phyloP scores from a whole-genome alignment of 2,797 vertebrate genomes.

The Enoplosus armatus region DNA sequence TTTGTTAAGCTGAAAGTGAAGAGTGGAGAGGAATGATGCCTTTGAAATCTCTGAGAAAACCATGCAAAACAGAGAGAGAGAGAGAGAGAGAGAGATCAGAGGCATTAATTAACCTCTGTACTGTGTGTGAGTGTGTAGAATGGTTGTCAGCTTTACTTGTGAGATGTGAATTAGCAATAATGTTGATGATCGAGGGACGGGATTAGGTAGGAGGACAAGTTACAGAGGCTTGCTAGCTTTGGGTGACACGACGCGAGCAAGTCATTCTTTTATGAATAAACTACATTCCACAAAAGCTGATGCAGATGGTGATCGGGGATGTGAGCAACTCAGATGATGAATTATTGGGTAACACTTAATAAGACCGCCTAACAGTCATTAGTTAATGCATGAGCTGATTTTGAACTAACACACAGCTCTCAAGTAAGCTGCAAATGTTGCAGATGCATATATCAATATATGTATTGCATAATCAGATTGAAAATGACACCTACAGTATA shows the following conservation, averaged over 20 bases:
- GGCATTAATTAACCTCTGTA: constrained; percentile 67
- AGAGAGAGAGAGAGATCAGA: constrained; percentile 19
- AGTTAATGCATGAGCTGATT: constrained; percentile 47
- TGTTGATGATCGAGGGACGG: constrained; percentile 57
- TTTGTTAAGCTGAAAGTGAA: constrained; percentile 50
- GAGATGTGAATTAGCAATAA: constrained; percentile 50
- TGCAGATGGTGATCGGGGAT: constrained; percentile 47
- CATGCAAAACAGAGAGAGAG: constrained; percentile 3
- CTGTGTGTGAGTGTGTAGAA: constrained; percentile 37
- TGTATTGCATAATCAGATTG: constrained; percentile 41
- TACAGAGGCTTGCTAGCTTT: constrained; percentile 28
- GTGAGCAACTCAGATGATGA: constrained; percentile 52
- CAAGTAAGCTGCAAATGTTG: constrained; percentile 15
- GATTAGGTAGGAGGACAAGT: constrained; percentile 55
- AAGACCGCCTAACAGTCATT: constrained; percentile 18
- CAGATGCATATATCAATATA: constrained; percentile 28
- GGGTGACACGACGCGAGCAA: constrained; percentile 39
- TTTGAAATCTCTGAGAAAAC: constrained; percentile 66
- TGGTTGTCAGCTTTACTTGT: constrained; percentile 61
- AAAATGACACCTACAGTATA: constrained; percentile 22
- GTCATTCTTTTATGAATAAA: constrained; percentile 58
- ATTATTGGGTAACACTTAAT: constrained; percentile 59
- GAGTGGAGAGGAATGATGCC: constrained; percentile 44
- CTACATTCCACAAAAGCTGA: constrained; percentile 33
- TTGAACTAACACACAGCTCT: constrained; percentile 42